Evolutionary conservation across 2,113 vertebrate species (phyloP).

Genomic region (Columbina picui): DNA sequence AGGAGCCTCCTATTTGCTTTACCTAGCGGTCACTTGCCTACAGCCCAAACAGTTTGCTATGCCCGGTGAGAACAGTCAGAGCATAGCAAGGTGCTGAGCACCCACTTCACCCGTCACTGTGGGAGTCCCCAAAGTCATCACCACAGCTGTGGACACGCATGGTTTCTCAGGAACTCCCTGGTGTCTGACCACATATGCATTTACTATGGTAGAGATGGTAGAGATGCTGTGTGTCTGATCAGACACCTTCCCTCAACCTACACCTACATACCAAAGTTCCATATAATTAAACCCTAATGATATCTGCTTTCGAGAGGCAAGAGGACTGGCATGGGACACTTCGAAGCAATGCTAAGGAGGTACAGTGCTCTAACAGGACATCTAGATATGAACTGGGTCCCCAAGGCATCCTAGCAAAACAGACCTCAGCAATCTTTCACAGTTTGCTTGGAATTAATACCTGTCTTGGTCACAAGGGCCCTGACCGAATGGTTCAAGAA

Average conservation of each 20-base stretch:
- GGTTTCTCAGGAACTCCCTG: constrained; percentile 39
- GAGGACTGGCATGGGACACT: background rate
- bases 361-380: background rate
- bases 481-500: background rate
- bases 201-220: background rate
- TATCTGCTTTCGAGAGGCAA: background rate
- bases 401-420: background rate
- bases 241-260: background rate
- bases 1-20: background rate
- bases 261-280: background rate
- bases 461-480: background rate
- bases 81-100: constrained; percentile 40
- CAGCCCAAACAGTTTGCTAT: background rate
- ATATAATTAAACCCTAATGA: background rate
- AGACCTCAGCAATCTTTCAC: background rate
- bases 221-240: background rate
- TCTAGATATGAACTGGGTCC: background rate
- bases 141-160: fast-evolving
- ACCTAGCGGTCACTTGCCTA: background rate
- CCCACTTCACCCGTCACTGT: background rate
- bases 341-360: background rate
- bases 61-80: background rate
- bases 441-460: background rate
- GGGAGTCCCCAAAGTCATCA: background rate
- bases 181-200: background rate